Evolutionary conservation across 2,888 invertebrate genomes (phyloP), one percentile per base, ranked within the genome.

Genomic region (Brachypterus glaber): DNA sequence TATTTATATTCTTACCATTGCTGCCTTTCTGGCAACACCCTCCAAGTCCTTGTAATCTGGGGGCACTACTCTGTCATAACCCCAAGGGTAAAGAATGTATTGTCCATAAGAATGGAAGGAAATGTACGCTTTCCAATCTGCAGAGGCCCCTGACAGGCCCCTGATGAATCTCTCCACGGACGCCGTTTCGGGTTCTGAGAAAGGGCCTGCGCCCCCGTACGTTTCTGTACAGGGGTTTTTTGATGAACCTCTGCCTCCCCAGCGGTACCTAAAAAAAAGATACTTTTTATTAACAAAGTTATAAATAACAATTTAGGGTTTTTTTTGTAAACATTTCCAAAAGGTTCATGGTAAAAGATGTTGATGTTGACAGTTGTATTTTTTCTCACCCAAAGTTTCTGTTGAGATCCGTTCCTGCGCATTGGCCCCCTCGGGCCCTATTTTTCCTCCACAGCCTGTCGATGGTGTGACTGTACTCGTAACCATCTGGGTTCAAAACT

Each of bases 61-160:
- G 1, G 86, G 79, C 3, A 82, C 71, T 3, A 72, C 72, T 39
- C 74, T 73, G 50, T 82, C 82, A 58, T 87, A 88, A 13, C 89
- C 89, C 88, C 88, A 90, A 5, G 90, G 88, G 57, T 85, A 84
- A 4, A 90, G 67, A 36, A 89, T 76, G 57, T 84, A 85, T 54
- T 93, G 87, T 0, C 87, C 87, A 47, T 88, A 88, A 53, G 86
- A 86, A 62, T 88, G 88, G 65, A 86, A 87, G 0, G 86, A 79
- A 36, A 87, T 53, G 54, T 79, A 87, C 0, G 78, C 82, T 59
- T 78, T 71, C 66, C 80, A 79, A 32, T 74, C 70, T 2, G 71
- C 66, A 0, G 58, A 57, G 4, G 47, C 47, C n/a, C 43, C 46
- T 37, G 35, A 37, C 57, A 65, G 3, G 57, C 46, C 41, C 35